Conservation (phyloP, 2,113 vertebrate genomes). For the Marmota flaviventris region DNA sequence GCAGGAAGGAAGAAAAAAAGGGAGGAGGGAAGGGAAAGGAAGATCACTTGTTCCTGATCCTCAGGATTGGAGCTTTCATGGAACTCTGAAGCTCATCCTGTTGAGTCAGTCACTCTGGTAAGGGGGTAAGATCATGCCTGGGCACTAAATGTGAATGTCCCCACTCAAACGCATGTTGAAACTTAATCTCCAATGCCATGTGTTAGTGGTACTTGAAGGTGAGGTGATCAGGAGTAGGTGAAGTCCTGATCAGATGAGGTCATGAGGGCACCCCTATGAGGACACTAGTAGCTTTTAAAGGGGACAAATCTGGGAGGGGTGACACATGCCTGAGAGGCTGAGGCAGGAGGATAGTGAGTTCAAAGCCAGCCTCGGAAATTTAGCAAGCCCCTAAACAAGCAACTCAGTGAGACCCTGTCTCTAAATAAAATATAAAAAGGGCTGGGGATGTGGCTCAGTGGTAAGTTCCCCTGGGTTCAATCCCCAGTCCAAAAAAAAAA, state of each 20-base stretch:
- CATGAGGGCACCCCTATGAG: background rate
- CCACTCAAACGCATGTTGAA: background rate
- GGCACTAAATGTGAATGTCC: background rate
- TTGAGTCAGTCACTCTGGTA: background rate
- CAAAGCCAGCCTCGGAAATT: no score
- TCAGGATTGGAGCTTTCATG: background rate
- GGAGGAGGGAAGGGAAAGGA: rapidly evolving
- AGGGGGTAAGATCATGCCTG: background rate
- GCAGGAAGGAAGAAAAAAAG: rapidly evolving
- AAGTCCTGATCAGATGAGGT: background rate
- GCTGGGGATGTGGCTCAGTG: no score
- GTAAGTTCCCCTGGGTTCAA: no score
- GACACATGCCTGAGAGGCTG: no score
- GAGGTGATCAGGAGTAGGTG: background rate
- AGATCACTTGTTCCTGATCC: background rate
- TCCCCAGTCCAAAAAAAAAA: no score
- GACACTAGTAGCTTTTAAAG: background rate
- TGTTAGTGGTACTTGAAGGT: background rate
- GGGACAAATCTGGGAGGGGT: no score
- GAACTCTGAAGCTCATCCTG: background rate
- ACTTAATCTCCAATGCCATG: background rate
- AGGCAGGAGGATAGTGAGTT: no score
- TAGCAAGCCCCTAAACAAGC: no score
- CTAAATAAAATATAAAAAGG: no score
- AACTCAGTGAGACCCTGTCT: no score